Percentiles rank a stretch among this genome's conserved stretches.
phyloP scores from a whole-genome alignment of 2,888 invertebrate genomes.

The Cerceris ruficornis region DNA sequence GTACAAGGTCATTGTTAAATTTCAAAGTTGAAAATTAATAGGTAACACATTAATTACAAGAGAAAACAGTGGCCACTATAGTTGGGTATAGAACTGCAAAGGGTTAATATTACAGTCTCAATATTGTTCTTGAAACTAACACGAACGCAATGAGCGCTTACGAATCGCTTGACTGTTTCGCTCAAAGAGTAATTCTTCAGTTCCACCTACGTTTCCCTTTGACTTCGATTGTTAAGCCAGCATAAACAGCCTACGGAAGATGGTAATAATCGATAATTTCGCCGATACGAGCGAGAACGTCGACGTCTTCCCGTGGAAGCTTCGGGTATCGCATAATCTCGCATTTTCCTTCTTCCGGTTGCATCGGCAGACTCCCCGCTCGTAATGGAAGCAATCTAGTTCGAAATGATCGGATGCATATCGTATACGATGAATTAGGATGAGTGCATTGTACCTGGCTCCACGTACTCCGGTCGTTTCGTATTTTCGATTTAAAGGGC shows the following conservation, averaged over 20 bases:
- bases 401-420: constrained; percentile 43
- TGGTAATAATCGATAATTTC: constrained; percentile 51
- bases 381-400: constrained; percentile 36
- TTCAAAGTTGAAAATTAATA: no score
- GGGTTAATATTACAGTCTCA: no score
- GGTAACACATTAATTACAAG: no score
- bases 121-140: no score
- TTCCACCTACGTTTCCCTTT: constrained; percentile 21
- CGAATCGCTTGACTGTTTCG: no score
- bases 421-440: constrained; percentile 40
- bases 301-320: constrained; percentile 24
- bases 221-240: constrained; percentile 17
- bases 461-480: background rate
- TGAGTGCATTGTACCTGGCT: constrained; percentile 23
- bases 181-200: background rate
- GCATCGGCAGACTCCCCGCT: constrained; percentile 24
- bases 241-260: constrained; percentile 48
- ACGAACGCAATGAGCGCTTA: no score
- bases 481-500: background rate
- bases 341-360: constrained; percentile 42
- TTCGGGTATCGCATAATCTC: constrained; percentile 37
- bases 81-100: no score
- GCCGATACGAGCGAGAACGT: constrained; percentile 28
- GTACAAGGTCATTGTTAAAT: no score
- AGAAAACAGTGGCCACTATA: no score